Evolutionary conservation across 2,113 vertebrate genomes (phyloP).

Genomic region (Taxidea taxus): DNA sequence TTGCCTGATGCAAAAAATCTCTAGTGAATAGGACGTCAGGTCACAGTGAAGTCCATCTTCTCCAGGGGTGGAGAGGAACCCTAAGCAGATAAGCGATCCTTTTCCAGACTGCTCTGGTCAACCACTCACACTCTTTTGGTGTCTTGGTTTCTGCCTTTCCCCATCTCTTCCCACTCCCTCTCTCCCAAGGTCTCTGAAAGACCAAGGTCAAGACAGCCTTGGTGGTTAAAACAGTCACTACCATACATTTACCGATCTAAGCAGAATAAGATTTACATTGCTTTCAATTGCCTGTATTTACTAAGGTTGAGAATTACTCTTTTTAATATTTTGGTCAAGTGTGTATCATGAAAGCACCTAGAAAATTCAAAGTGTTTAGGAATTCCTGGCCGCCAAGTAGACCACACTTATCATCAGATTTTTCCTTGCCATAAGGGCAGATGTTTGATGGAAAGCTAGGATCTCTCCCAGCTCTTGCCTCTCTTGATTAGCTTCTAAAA

Average conservation of each 20-base stretch:
- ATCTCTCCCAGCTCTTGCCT: not conserved
- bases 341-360: not conserved
- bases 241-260: not conserved
- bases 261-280: not conserved
- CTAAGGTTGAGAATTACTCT: not conserved
- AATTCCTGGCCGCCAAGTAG: not conserved
- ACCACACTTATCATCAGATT: not conserved
- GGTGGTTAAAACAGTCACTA: not conserved
- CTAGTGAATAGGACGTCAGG: not conserved
- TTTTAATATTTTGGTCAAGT: not conserved
- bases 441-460: not conserved
- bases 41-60: not conserved
- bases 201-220: not conserved
- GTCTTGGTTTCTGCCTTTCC: not conserved
- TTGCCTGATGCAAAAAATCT: not conserved
- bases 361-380: not conserved
- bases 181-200: not conserved
- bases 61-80: not conserved
- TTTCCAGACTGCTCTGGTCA: not conserved
- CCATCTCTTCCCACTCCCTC: not conserved
- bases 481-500: not conserved
- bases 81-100: too few species aligned
- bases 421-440: not conserved
- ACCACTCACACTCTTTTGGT: not conserved
- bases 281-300: not conserved